Percentiles rank a stretch among this genome's conserved stretches.
Conservation (phyloP, 2,797 vertebrate genomes). For the Mormyrops boulengeri region DNA sequence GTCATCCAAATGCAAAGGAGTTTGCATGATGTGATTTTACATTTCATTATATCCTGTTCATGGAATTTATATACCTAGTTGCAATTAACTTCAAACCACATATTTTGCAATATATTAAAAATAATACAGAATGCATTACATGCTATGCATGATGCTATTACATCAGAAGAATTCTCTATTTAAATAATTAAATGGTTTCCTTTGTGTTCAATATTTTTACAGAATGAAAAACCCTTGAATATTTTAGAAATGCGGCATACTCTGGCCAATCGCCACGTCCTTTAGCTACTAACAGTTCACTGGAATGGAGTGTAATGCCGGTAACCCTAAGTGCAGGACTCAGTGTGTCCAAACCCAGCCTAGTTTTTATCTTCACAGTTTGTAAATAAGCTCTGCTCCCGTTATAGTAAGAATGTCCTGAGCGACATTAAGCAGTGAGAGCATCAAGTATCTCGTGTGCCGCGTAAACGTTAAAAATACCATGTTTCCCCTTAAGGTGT, state of each 20-base stretch:
- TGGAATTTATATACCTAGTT: background rate
- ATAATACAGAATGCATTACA: background rate
- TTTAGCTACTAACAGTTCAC: background rate
- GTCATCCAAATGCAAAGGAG: background rate
- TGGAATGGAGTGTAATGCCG: background rate
- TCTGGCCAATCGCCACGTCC: background rate
- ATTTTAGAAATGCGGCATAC: background rate
- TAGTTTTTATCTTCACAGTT: conserved; percentile 7
- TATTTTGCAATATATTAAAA: background rate
- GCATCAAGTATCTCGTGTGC: background rate
- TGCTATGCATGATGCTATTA: background rate
- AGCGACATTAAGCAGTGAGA: background rate
- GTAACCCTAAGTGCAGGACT: background rate
- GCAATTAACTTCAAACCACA: background rate
- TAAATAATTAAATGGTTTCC: background rate
- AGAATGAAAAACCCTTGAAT: background rate
- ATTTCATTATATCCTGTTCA: background rate
- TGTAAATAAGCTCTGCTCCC: conserved; percentile 2
- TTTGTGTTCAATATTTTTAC: background rate
- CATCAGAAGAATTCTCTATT: background rate
- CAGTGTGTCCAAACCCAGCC: background rate
- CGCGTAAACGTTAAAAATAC: background rate
- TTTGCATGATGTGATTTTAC: background rate
- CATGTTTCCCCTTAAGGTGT: conserved; percentile 1
- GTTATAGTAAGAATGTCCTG: background rate